Conservation (phyloP, 2,797 vertebrate species). For the Enoplosus armatus region DNA sequence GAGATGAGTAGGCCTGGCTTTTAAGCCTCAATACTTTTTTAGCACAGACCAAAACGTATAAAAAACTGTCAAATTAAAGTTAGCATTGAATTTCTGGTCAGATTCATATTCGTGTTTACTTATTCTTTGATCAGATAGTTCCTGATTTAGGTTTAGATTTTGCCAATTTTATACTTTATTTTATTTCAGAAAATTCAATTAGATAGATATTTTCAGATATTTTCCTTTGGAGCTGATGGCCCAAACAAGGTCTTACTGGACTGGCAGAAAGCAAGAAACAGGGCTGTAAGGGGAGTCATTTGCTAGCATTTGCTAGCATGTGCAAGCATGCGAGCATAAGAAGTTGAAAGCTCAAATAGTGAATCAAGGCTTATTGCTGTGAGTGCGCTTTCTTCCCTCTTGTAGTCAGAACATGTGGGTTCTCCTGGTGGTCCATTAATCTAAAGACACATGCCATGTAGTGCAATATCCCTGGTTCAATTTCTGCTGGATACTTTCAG, state of each 20-base stretch:
- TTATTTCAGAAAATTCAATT: too few species aligned
- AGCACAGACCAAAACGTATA: neutral
- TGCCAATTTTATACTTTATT: neutral
- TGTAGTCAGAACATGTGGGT: neutral
- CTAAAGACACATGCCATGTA: neutral
- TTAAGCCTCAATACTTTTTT: neutral
- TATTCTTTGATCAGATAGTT: neutral
- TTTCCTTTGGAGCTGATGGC: neutral
- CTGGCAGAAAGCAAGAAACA: neutral
- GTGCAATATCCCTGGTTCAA: neutral
- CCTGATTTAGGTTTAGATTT: neutral
- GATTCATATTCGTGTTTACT: neutral
- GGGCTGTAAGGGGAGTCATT: neutral
- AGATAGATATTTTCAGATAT: too few species aligned
- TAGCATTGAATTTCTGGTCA: neutral
- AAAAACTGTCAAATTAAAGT: neutral
- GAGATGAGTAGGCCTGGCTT: neutral
- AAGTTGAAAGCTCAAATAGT: neutral
- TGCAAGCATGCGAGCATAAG: neutral
- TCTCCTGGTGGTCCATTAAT: neutral
- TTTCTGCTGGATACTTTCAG: neutral
- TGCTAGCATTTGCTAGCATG: neutral
- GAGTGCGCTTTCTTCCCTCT: neutral
- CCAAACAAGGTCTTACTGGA: neutral
- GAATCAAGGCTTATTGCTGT: neutral